Evolutionary conservation across 2,797 vertebrate genomes (phyloP).

Genomic region (Tolypeutes matacus): DNA sequence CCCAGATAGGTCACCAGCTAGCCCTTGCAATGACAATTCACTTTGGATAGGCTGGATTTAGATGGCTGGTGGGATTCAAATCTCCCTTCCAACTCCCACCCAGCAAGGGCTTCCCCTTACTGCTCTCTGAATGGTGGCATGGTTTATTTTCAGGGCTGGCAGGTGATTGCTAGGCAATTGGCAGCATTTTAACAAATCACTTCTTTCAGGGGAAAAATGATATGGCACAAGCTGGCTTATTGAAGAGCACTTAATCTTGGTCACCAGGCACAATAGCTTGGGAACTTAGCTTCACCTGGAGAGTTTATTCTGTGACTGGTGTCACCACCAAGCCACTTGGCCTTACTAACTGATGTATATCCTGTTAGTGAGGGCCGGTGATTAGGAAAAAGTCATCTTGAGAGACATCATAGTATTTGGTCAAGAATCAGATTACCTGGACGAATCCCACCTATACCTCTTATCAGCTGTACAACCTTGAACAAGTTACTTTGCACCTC

Average conservation of each 20-base stretch:
- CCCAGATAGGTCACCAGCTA: neutral
- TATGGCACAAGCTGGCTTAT: neutral
- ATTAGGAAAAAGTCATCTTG: neutral
- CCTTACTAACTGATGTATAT: neutral
- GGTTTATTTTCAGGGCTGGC: conserved; percentile 52
- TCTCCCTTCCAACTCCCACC: conserved; percentile 43
- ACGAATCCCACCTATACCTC: neutral
- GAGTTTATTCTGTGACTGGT: conserved; percentile 49
- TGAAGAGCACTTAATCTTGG: conserved; percentile 22
- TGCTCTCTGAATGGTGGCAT: conserved; percentile 8
- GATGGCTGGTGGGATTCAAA: neutral
- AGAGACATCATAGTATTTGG: neutral
- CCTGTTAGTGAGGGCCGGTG: neutral
- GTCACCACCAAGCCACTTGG: neutral
- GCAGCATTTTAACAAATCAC: conserved; percentile 61
- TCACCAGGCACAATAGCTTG: neutral
- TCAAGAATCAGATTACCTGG: neutral
- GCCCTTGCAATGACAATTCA: neutral
- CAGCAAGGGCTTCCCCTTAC: neutral
- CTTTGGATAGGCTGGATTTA: neutral
- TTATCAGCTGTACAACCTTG: neutral
- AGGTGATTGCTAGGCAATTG: conserved; percentile 53
- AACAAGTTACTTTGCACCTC: neutral
- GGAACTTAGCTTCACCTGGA: neutral
- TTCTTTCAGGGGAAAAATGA: conserved; percentile 42